Evolutionary conservation across 2,797 vertebrate genomes (phyloP).

Genomic region (Pogoniulus pusillus): DNA sequence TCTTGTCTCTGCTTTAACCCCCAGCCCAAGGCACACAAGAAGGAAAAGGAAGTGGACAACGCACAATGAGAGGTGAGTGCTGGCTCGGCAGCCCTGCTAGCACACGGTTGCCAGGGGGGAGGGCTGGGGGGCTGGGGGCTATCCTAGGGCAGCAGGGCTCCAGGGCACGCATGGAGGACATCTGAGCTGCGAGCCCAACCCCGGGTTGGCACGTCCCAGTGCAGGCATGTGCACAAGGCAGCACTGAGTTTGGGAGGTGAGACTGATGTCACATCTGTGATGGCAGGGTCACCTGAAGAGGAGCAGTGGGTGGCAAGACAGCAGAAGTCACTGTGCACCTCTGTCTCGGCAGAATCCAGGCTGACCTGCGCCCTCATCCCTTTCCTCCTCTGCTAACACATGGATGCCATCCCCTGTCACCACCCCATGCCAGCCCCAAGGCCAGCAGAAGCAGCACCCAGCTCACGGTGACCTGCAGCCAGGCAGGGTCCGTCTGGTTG

Average conservation of each 20-base stretch:
- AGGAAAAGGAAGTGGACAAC: slow-evolving; percentile 38
- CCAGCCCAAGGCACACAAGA: slow-evolving; percentile 38
- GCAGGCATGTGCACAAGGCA: background rate
- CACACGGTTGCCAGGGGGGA: background rate
- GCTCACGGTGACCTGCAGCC: background rate
- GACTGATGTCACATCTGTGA: fast-evolving
- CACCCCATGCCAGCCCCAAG: background rate
- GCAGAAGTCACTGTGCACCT: background rate
- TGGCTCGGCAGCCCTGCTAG: background rate
- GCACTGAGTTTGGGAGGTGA: background rate
- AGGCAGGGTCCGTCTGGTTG: background rate
- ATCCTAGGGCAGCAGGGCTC: background rate
- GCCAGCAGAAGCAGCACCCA: background rate
- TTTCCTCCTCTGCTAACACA: background rate
- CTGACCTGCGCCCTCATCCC: background rate
- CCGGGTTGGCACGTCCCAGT: background rate
- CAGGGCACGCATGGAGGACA: background rate
- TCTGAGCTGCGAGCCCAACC: background rate
- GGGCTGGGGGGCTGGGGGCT: background rate
- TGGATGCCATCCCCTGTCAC: fast-evolving
- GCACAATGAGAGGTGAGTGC: slow-evolving; percentile 41
- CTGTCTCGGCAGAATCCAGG: slow-evolving; percentile 22
- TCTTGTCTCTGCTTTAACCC: slow-evolving; percentile 13
- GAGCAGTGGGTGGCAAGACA: background rate
- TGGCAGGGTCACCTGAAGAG: background rate